These are phyloP conservation scores for Actinemys pallida DNA, from an alignment of 2,113 vertebrate species.

Conservation along the genomic window DNA sequence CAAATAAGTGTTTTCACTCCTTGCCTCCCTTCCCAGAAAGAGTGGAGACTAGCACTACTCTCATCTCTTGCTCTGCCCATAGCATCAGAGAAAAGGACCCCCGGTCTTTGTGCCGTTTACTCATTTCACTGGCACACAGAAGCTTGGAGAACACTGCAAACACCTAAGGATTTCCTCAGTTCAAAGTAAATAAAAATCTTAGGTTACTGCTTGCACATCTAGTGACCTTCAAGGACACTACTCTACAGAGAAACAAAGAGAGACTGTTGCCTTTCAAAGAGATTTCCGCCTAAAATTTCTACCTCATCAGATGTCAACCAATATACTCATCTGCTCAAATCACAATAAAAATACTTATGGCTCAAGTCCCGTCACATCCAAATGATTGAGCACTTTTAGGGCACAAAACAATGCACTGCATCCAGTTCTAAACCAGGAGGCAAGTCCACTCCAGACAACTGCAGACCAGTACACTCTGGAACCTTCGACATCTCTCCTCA, in stretches of 20 bases:
- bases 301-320: not conserved
- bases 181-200: constrained; percentile 9
- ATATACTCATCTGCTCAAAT: not conserved
- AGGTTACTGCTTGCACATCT: not conserved
- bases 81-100: constrained; percentile 28
- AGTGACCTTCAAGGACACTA: constrained; percentile 12
- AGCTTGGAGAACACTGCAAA: constrained; percentile 1
- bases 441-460: fast-evolving
- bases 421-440: not conserved
- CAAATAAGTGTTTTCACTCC: constrained; percentile 17
- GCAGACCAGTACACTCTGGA: not conserved
- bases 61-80: not conserved
- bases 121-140: constrained; percentile 8
- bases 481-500: not conserved
- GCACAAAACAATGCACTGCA: not conserved
- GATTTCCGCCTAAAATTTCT: not conserved
- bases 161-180: constrained; percentile 20
- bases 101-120: not conserved
- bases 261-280: not conserved
- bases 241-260: not conserved
- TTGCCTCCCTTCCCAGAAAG: constrained; percentile 43
- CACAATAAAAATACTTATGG: not conserved
- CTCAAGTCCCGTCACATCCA: not conserved
- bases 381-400: not conserved
- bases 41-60: not conserved